Evolutionary conservation across 2,888 invertebrate species (phyloP).

Genomic region (Cryptus viduatorius): DNA sequence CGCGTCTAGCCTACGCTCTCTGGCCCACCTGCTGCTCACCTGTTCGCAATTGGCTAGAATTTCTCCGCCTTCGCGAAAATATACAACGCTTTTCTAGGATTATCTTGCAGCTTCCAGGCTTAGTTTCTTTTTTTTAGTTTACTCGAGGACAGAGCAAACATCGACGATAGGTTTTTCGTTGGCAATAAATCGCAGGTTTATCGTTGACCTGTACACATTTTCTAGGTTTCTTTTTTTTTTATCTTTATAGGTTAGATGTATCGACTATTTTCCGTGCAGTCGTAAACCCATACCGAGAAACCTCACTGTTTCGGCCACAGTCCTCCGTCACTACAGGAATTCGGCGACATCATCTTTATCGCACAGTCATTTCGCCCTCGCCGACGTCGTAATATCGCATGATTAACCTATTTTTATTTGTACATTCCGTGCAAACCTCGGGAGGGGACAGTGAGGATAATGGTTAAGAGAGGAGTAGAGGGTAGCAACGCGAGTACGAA

Average conservation of each 20-base stretch:
- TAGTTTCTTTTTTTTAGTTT: too few relatives aligned
- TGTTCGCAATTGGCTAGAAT: slow-evolving; percentile 34
- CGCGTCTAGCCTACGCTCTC: not conserved
- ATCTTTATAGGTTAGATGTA: not conserved
- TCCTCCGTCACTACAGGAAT: too few relatives aligned
- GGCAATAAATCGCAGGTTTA: too few relatives aligned
- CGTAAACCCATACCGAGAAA: too few relatives aligned
- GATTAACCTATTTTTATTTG: slow-evolving; percentile 55
- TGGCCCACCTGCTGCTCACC: slow-evolving; percentile 63
- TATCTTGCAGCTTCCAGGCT: not conserved
- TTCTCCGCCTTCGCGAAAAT: not conserved
- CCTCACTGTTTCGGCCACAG: too few relatives aligned
- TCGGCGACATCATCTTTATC: slow-evolving; percentile 48
- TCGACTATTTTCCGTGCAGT: too few relatives aligned
- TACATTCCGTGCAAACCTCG: slow-evolving; percentile 8
- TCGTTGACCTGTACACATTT: too few relatives aligned
- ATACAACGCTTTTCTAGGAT: not conserved
- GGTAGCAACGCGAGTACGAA: slow-evolving; percentile 32
- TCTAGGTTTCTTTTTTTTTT: too few relatives aligned
- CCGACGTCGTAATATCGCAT: slow-evolving; percentile 50
- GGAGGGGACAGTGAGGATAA: not conserved
- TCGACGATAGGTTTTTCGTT: too few relatives aligned
- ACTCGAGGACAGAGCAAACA: too few relatives aligned
- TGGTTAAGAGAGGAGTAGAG: not conserved
- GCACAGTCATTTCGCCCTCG: slow-evolving; percentile 42